phyloP scores from a whole-genome alignment of 2,113 vertebrate genomes.

The Microtus pennsylvanicus region DNA sequence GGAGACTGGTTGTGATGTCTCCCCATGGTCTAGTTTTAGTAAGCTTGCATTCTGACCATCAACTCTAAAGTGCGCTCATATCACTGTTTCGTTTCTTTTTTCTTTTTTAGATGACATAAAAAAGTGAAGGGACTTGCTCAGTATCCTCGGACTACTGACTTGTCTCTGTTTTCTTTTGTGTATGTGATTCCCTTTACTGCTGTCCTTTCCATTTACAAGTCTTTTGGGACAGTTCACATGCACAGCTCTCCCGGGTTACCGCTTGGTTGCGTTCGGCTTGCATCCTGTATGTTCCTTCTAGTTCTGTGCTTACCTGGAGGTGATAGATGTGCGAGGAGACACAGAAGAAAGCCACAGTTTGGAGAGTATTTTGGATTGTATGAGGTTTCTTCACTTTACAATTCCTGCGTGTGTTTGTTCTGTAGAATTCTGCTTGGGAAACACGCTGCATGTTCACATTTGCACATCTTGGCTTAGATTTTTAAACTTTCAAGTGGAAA shows the following conservation, averaged over 20 bases:
- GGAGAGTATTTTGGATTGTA: slow-evolving; percentile 7
- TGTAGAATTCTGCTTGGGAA: neutral
- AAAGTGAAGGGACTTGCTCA: neutral
- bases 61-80: neutral
- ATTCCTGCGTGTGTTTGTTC: neutral
- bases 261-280: slow-evolving; percentile 13
- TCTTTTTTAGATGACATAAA: too few species aligned
- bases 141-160: neutral
- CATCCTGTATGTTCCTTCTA: neutral
- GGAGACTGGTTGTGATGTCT: neutral
- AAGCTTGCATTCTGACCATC: neutral
- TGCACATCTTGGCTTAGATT: neutral
- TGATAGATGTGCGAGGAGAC: neutral
- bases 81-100: neutral
- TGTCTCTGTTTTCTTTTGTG: neutral
- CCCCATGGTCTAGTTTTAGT: neutral
- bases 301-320: neutral
- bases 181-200: neutral
- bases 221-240: neutral
- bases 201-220: neutral
- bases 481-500: slow-evolving; percentile 46
- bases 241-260: neutral
- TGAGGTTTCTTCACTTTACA: slow-evolving; percentile 22
- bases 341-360: neutral
- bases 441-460: neutral